Evolutionary conservation across 2,797 vertebrate species (phyloP).

Genomic region (Acanthurus leucopareius): DNA sequence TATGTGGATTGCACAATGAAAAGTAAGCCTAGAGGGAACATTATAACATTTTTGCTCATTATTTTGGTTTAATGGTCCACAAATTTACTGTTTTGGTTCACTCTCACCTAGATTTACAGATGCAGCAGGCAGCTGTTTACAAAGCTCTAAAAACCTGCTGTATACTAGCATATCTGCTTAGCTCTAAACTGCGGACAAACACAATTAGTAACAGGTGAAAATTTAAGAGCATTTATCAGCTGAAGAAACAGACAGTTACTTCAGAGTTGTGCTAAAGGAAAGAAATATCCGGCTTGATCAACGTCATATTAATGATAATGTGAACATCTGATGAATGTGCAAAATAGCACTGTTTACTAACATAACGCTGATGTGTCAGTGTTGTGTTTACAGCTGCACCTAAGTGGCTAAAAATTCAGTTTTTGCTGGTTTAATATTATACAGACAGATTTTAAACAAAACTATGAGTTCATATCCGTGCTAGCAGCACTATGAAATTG

Average conservation of each 20-base stretch:
- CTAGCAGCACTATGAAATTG: too few relatives aligned
- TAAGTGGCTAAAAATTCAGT: neutral
- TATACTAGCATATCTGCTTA: too few relatives aligned
- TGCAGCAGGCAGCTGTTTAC: neutral
- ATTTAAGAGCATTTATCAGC: neutral
- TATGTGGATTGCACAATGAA: neutral
- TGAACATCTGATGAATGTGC: neutral
- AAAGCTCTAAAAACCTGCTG: neutral
- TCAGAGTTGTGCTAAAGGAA: neutral
- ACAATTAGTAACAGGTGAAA: neutral
- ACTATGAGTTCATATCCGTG: neutral
- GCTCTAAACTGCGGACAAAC: neutral
- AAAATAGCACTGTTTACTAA: neutral
- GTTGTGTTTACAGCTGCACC: neutral
- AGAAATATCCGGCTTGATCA: too few relatives aligned
- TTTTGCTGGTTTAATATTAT: neutral
- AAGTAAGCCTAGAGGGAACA: neutral
- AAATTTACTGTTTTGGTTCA: neutral
- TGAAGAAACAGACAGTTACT: neutral
- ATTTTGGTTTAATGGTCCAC: neutral
- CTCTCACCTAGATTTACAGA: conserved; percentile 5
- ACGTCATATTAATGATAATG: neutral
- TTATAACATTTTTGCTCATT: neutral
- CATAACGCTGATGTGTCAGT: neutral
- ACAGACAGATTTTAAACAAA: neutral